Conservation (phyloP, 2,888 invertebrate species). For the Agrochola circellaris region DNA sequence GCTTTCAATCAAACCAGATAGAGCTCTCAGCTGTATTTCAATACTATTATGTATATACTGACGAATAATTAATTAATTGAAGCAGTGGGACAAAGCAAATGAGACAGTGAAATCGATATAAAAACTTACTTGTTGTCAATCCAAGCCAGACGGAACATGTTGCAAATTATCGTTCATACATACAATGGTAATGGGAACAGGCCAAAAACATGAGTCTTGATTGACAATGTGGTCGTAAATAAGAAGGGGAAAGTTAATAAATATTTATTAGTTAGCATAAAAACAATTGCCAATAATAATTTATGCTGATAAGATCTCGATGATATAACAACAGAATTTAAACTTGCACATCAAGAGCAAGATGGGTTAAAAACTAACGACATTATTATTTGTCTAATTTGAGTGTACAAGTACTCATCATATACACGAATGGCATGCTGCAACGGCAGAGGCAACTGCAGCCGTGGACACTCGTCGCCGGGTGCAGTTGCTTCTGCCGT, state of each 20-base stretch:
- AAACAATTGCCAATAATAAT: conserved; percentile 38
- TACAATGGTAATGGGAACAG: conserved; percentile 56
- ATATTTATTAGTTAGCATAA: conserved; percentile 50
- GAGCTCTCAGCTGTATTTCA: not conserved
- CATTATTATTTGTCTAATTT: not conserved
- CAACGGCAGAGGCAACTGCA: too few species aligned
- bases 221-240: conserved; percentile 47
- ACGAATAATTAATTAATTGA: conserved; percentile 8
- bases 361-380: not conserved
- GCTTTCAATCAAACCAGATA: not conserved
- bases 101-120: conserved; percentile 25
- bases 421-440: too few species aligned
- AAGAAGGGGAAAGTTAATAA: conserved; percentile 47
- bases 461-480: too few species aligned
- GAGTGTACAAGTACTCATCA: too few species aligned
- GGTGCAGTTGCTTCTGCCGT: too few species aligned
- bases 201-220: conserved; percentile 46
- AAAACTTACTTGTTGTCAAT: conserved; percentile 19
- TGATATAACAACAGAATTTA: not conserved
- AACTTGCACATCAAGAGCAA: not conserved
- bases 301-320: conserved; percentile 13
- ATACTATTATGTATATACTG: not conserved
- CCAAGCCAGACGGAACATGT: not conserved
- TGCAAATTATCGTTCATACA: conserved; percentile 35
- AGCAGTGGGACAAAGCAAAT: not conserved